Evolutionary conservation across 1,140 invertebrate genomes (phyloP).

Genomic region (Drosophila oshimai): DNA sequence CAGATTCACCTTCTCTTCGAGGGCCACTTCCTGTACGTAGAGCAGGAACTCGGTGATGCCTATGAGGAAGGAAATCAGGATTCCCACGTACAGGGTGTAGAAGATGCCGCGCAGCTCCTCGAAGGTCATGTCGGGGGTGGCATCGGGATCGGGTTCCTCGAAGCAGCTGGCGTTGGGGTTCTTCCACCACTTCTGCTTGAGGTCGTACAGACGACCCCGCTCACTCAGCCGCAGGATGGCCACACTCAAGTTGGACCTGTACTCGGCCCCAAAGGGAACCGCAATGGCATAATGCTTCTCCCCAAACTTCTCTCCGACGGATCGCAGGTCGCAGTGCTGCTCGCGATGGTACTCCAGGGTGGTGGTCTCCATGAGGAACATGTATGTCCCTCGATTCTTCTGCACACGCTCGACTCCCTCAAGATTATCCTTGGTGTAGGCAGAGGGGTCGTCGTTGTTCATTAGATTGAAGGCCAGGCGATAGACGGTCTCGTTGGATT

Average conservation of each 20-base stretch:
- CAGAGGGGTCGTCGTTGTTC: slow-evolving; percentile 88
- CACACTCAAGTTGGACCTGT: slow-evolving; percentile 86
- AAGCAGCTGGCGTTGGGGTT: slow-evolving; percentile 82
- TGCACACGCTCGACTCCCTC: slow-evolving; percentile 92
- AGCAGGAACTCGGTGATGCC: slow-evolving; percentile 91
- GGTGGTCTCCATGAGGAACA: slow-evolving; percentile 97
- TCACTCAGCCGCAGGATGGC: slow-evolving; percentile 91
- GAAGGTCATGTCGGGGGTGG: slow-evolving; percentile 86
- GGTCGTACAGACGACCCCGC: slow-evolving; percentile 86
- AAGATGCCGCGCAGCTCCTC: slow-evolving; percentile 95
- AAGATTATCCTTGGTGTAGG: slow-evolving; percentile 88
- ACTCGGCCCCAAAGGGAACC: slow-evolving; percentile 88
- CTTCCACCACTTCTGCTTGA: slow-evolving; percentile 93
- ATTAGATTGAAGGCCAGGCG: slow-evolving; percentile 88
- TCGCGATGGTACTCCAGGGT: slow-evolving; percentile 95
- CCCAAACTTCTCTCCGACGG: slow-evolving; percentile 94
- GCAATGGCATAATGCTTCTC: slow-evolving; percentile 91
- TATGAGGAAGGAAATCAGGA: slow-evolving; percentile 86
- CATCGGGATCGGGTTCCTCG: slow-evolving; percentile 43
- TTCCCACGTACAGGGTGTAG: slow-evolving; percentile 90
- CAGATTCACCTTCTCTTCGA: slow-evolving; percentile 85
- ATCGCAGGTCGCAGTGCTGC: slow-evolving; percentile 94
- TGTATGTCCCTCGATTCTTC: slow-evolving; percentile 91
- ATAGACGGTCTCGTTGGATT: slow-evolving; percentile 89
- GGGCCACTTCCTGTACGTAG: slow-evolving; percentile 90